Conservation (phyloP, 2,888 invertebrate genomes). For the Ptilodon capucinus region DNA sequence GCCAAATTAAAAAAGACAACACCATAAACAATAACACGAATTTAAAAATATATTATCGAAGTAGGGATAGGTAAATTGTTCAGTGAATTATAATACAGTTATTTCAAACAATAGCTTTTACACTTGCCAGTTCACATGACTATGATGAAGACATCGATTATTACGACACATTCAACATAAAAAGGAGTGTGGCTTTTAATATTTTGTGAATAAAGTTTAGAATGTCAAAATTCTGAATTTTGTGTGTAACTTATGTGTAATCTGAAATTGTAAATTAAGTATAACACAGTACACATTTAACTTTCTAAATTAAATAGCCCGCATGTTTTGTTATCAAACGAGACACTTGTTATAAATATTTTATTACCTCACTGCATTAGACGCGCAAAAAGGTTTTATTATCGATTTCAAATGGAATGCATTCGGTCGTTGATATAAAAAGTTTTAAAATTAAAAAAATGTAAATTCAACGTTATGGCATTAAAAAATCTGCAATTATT, state of each 20-base stretch:
- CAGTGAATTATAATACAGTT: neutral
- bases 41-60: neutral
- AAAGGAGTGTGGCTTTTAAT: slow-evolving; percentile 9
- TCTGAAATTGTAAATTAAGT: neutral
- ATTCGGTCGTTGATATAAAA: slow-evolving; percentile 4
- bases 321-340: slow-evolving; percentile 37
- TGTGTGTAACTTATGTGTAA: neutral
- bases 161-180: slow-evolving; percentile 26
- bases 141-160: slow-evolving; percentile 44
- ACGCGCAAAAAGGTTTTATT: too few species aligned
- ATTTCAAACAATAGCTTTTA: neutral
- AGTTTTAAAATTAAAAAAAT: slow-evolving; percentile 12
- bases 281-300: neutral
- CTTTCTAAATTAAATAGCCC: slow-evolving; percentile 14
- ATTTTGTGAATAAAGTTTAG: neutral
- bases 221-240: too few species aligned
- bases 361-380: slow-evolving; percentile 5
- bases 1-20: slow-evolving; percentile 7
- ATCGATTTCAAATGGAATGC: slow-evolving; percentile 13
- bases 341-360: slow-evolving; percentile 13
- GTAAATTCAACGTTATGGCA: slow-evolving; percentile 51
- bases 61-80: too few species aligned
- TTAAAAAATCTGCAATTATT: slow-evolving; percentile 70
- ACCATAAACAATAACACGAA: neutral
- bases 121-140: slow-evolving; percentile 42